phyloP scores from a whole-genome alignment of 2,888 invertebrate species.

The Phortica magna region DNA sequence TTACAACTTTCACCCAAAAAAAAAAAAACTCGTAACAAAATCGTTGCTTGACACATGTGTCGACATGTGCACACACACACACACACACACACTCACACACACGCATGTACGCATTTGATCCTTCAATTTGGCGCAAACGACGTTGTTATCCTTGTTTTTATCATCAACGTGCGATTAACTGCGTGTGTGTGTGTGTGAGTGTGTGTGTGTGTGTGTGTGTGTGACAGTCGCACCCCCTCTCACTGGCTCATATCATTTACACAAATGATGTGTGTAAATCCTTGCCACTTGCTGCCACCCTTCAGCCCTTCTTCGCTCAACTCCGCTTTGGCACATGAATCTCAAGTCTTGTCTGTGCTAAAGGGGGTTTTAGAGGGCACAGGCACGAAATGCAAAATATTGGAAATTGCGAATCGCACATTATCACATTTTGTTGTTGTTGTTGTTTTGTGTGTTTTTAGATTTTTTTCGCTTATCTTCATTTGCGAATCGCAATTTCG shows the following conservation, averaged over 20 bases:
- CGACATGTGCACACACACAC: not conserved
- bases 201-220: constrained; percentile 35
- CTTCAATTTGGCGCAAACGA: constrained; percentile 43
- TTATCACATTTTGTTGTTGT: constrained; percentile 66
- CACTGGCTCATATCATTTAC: constrained; percentile 63
- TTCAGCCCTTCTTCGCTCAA: not conserved
- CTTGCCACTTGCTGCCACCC: constrained; percentile 34
- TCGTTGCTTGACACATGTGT: constrained; percentile 17
- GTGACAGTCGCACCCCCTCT: constrained; percentile 47
- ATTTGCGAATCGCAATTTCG: constrained; percentile 62
- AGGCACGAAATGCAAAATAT: constrained; percentile 16
- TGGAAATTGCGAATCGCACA: constrained; percentile 34
- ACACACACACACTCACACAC: not conserved
- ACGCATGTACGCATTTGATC: constrained; percentile 36
- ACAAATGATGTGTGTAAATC: constrained; percentile 54
- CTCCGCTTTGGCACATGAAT: not conserved
- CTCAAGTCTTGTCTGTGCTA: too few relatives aligned
- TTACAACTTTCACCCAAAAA: constrained; percentile 41
- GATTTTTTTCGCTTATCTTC: constrained; percentile 33
- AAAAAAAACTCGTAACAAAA: too few relatives aligned
- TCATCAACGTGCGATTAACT: constrained; percentile 41
- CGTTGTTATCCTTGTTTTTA: constrained; percentile 43
- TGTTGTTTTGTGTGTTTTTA: constrained; percentile 15
- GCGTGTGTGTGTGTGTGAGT: constrained; percentile 32
- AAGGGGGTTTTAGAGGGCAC: not conserved